These are phyloP conservation scores for Gymnoscopelus microlampas DNA, from an alignment of 2,797 vertebrate species.

Conservation along the genomic window DNA sequence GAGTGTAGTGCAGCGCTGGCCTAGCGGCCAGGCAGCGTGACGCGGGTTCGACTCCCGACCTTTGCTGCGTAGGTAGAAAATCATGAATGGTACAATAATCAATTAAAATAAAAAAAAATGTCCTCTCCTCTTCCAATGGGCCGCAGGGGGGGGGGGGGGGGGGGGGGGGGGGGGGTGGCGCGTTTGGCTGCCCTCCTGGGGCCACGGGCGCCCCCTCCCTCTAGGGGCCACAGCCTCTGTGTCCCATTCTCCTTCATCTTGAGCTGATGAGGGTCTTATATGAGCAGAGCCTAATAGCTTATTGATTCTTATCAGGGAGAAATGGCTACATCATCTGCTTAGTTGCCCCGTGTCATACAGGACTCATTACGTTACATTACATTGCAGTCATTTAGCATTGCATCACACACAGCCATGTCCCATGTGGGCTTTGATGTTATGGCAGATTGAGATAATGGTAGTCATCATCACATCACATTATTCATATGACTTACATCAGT, in stretches of 20 bases:
- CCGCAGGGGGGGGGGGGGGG: too few species aligned
- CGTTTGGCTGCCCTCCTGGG: too few species aligned
- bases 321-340: conserved; percentile 52
- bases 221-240: conserved; percentile 7
- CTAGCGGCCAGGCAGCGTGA: too few species aligned
- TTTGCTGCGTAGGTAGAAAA: too few species aligned
- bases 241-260: background rate
- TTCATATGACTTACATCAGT: background rate
- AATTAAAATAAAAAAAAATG: too few species aligned
- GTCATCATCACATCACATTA: background rate
- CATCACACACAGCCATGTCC: background rate
- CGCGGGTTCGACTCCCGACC: too few species aligned
- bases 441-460: background rate
- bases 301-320: conserved; percentile 54
- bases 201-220: background rate
- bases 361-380: conserved; percentile 10
- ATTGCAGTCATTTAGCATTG: background rate
- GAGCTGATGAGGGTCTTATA: conserved; percentile 33
- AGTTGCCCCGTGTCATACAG: conserved; percentile 34
- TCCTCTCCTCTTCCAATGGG: too few species aligned
- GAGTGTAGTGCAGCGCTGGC: too few species aligned
- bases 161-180: too few species aligned
- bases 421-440: background rate
- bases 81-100: too few species aligned
- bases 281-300: conserved; percentile 45